Base-by-base conservation (phyloP, 37 sponge, comb jelly and placozoan species). In the Aplysina aerophoba region DNA sequence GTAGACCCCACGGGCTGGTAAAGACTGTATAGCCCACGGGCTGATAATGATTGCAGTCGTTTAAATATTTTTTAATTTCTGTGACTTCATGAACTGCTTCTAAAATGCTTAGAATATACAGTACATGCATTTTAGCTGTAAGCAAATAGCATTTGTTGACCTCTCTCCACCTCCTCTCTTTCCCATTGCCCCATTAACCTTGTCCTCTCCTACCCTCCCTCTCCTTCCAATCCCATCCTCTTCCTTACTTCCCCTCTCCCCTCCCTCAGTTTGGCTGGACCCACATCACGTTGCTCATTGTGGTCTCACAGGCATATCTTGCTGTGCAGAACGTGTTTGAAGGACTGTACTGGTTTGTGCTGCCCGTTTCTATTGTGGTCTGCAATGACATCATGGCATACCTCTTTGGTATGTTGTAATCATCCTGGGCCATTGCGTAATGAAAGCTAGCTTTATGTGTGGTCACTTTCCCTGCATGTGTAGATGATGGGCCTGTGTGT, bases 381-480 rank as follows among this genome's bases (percentile, higher is more conserved):
- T 96, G 99, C 83, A 98, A 98, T 82, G 99, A 98, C 89, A 95
- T 98, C 65, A 91, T 92, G 91, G 99, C 99, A 38, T 98, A 98
- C 61, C 66, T 98, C 55, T 98, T 90, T 85, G 99, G 93, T 89
- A 80, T 84, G 81, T 81, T 55, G 11, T 79, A 3, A 50, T 5
- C 24, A 79, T n/a, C n/a, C 50, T 44, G 50, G 50, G 50, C 50
- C 8, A 44, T 44, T 44, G 50, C n/a, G n/a, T n/a, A n/a, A 44
- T 44, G 8, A 8, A 44, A 44, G 50, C 50, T n/a, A n/a, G n/a
- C n/a, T n/a, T n/a, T n/a, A n/a, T n/a, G n/a, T n/a, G n/a, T n/a
- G n/a, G n/a, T n/a, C 50, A 44, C 50, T 44, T 8, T 44, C 50
- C 8, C 50, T 44, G 50, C 3, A 44, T 44, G 8, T 44, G n/a